phyloP scores from a whole-genome alignment of 2,797 vertebrate genomes.

The Spondyliosoma cantharus region DNA sequence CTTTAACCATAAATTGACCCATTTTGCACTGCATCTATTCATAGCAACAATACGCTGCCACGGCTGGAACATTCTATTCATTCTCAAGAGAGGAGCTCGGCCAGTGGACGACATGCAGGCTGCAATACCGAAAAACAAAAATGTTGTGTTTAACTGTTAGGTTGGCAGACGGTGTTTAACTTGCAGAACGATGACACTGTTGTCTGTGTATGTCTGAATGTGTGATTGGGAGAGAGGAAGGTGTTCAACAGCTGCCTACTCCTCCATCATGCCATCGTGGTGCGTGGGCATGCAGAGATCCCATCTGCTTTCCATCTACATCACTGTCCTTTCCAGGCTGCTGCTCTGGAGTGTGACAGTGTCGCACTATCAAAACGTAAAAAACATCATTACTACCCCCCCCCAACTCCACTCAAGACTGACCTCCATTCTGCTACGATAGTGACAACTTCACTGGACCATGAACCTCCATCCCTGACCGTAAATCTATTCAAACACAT shows the following conservation, averaged over 20 bases:
- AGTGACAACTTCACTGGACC: neutral
- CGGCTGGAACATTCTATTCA: conserved; percentile 69
- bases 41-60: conserved; percentile 71
- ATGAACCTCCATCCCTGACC: neutral
- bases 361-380: conserved; percentile 56
- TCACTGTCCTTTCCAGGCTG: conserved; percentile 61
- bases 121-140: conserved; percentile 28
- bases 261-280: conserved; percentile 48
- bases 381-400: conserved; percentile 19
- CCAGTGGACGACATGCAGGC: conserved; percentile 43
- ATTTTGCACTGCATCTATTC: conserved; percentile 82
- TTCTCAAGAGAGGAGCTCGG: conserved; percentile 58
- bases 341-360: conserved; percentile 56
- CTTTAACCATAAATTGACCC: conserved; percentile 84
- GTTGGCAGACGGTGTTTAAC: conserved; percentile 65
- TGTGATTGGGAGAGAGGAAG: neutral
- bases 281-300: conserved; percentile 65
- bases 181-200: conserved; percentile 52
- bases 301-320: conserved; percentile 77
- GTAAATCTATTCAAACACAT: conserved; percentile 1
- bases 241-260: conserved; percentile 27
- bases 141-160: conserved; percentile 27
- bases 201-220: neutral
- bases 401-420: conserved; percentile 23
- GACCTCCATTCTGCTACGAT: conserved; percentile 22